These are phyloP conservation scores for Lontra canadensis DNA, from an alignment of 2,113 vertebrate species.

Conservation along the genomic window DNA sequence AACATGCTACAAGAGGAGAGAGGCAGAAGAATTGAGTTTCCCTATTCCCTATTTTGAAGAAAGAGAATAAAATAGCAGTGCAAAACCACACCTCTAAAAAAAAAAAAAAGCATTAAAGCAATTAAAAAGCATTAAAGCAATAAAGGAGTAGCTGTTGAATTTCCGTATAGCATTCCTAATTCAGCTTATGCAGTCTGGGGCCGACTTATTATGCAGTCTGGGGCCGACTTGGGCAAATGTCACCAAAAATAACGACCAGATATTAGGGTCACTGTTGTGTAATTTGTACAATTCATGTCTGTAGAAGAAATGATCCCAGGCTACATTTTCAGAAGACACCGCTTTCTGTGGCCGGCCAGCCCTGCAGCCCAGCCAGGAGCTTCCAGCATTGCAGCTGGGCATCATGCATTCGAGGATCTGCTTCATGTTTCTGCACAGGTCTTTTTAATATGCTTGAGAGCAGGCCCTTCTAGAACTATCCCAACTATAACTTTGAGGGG, in stretches of 20 bases:
- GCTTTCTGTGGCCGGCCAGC: background rate
- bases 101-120: constrained; percentile 50
- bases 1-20: constrained; percentile 50
- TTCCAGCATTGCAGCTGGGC: background rate
- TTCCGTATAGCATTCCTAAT: constrained; percentile 66
- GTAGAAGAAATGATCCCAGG: constrained; percentile 57
- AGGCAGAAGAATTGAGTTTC: constrained; percentile 51
- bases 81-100: background rate
- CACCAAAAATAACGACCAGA: constrained; percentile 71
- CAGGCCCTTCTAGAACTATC: constrained; percentile 13
- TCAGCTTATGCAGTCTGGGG: constrained; percentile 49
- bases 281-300: constrained; percentile 73
- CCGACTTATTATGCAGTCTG: constrained; percentile 27
- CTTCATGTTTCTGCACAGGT: background rate
- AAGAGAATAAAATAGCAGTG: constrained; percentile 63
- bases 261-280: constrained; percentile 65
- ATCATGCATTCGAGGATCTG: background rate
- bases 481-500: background rate
- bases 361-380: background rate
- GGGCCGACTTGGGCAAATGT: constrained; percentile 65
- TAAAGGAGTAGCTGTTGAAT: constrained; percentile 53
- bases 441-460: background rate
- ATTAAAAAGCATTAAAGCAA: constrained; percentile 63
- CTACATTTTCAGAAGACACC: constrained; percentile 8
- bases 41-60: constrained; percentile 41